A percentile compares a stretch with the other conserved stretches of the same genome.
Conservation (phyloP, 1,140 invertebrate species). For the Chrysoperla carnea region DNA sequence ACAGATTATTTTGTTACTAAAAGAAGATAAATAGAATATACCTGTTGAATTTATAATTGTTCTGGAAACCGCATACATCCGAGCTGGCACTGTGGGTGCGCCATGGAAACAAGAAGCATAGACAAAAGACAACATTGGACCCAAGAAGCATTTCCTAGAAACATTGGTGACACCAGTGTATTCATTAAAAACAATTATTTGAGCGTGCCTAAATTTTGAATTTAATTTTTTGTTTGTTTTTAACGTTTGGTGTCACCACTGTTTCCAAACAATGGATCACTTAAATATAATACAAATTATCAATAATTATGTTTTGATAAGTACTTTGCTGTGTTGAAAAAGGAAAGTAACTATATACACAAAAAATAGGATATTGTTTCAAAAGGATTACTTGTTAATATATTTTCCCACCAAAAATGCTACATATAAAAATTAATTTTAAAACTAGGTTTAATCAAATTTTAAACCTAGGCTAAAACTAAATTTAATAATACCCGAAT, state of each 20-base stretch:
- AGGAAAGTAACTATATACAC: too few species aligned
- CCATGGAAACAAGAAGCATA: slow-evolving; percentile 7
- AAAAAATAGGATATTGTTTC: too few species aligned
- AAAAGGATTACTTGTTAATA: too few species aligned
- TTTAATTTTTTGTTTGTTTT: background rate
- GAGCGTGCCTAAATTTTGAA: background rate
- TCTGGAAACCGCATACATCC: slow-evolving; percentile 17
- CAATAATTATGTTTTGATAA: slow-evolving; percentile 2
- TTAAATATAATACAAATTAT: slow-evolving; percentile 4
- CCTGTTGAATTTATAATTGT: slow-evolving; percentile 22
- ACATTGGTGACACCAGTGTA: background rate
- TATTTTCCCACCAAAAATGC: too few species aligned
- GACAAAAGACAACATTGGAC: slow-evolving; percentile 6
- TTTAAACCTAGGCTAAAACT: too few species aligned
- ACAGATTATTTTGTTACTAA: too few species aligned
- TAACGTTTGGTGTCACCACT: background rate
- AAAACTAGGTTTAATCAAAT: too few species aligned
- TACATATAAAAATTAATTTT: too few species aligned
- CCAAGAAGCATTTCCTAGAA: slow-evolving; percentile 3
- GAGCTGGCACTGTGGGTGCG: slow-evolving; percentile 13
- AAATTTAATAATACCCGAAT: too few species aligned
- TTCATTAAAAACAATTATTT: background rate
- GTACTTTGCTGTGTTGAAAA: too few species aligned
- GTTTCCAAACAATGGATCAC: slow-evolving; percentile 2
- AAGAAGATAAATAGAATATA: slow-evolving; percentile 7